Evolutionary conservation across 1,140 invertebrate genomes (phyloP).

Genomic region (Zaprionus kolodkinae): DNA sequence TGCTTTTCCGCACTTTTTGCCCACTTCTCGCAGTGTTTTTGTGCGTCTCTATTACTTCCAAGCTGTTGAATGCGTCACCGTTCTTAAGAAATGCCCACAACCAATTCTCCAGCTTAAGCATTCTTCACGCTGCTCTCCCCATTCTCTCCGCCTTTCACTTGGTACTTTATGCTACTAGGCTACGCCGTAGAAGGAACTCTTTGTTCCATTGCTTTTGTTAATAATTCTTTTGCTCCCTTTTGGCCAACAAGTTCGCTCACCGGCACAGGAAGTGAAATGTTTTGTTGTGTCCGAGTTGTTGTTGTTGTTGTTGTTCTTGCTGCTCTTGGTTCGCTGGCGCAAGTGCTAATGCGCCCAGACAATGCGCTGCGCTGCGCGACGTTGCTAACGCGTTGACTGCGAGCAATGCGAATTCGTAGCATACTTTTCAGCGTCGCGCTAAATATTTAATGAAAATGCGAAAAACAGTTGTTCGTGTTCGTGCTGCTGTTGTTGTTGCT

Average conservation of each 20-base stretch:
- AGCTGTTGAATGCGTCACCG: conserved; percentile 75
- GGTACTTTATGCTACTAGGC: not conserved
- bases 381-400: conserved; percentile 10
- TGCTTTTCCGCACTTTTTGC: not conserved
- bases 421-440: conserved; percentile 23
- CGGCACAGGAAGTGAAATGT: conserved; percentile 67
- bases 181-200: conserved; percentile 2
- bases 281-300: conserved; percentile 48
- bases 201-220: conserved; percentile 65
- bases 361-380: conserved; percentile 34
- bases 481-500: too few relatives aligned
- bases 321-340: conserved; percentile 61
- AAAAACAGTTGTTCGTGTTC: conserved; percentile 29
- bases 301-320: conserved; percentile 36
- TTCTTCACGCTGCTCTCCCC: not conserved
- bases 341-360: conserved; percentile 78
- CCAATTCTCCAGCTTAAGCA: conserved; percentile 42
- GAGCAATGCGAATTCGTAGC: conserved; percentile 25
- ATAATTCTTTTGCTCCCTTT: conserved; percentile 58
- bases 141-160: conserved; percentile 6
- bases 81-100: conserved; percentile 60
- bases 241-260: conserved; percentile 62
- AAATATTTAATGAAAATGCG: conserved; percentile 63
- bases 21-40: conserved; percentile 44
- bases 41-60: conserved; percentile 74